phyloP scores from a whole-genome alignment of 2,113 vertebrate species.

The Herpailurus yagouaroundi region DNA sequence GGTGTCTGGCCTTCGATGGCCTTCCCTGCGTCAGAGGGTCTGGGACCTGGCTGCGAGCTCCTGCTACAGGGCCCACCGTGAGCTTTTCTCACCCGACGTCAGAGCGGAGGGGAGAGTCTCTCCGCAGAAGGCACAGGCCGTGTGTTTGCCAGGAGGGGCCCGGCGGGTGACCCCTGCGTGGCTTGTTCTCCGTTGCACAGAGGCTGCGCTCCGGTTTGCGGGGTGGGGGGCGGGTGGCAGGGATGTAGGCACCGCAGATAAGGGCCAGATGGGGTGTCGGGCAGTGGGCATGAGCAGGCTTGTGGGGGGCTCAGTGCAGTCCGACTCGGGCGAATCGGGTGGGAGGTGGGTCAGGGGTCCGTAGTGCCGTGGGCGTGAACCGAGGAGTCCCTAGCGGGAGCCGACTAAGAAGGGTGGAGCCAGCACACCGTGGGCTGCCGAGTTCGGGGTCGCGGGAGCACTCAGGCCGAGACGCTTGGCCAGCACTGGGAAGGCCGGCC shows the following conservation, averaged over 20 bases:
- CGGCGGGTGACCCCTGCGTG: background rate
- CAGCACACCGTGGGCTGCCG: background rate
- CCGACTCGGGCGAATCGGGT: background rate
- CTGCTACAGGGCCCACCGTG: background rate
- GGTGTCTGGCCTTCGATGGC: background rate
- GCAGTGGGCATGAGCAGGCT: background rate
- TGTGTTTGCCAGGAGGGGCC: background rate
- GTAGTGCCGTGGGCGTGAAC: background rate
- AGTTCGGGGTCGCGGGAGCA: background rate
- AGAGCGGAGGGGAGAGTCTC: background rate
- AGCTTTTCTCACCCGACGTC: background rate
- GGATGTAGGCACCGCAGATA: rapidly evolving
- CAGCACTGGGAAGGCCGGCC: background rate
- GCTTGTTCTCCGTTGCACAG: no score
- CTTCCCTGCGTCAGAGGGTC: no score
- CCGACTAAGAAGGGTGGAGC: background rate
- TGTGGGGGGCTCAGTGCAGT: background rate
- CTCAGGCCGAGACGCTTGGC: no score
- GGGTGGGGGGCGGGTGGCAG: background rate
- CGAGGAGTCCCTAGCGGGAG: background rate
- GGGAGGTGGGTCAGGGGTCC: background rate
- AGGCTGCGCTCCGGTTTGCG: background rate
- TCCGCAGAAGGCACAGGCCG: background rate
- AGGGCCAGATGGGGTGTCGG: background rate
- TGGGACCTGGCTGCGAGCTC: rapidly evolving